Conservation (phyloP, 2,888 invertebrate genomes). For the Dexiosoma caninum region DNA sequence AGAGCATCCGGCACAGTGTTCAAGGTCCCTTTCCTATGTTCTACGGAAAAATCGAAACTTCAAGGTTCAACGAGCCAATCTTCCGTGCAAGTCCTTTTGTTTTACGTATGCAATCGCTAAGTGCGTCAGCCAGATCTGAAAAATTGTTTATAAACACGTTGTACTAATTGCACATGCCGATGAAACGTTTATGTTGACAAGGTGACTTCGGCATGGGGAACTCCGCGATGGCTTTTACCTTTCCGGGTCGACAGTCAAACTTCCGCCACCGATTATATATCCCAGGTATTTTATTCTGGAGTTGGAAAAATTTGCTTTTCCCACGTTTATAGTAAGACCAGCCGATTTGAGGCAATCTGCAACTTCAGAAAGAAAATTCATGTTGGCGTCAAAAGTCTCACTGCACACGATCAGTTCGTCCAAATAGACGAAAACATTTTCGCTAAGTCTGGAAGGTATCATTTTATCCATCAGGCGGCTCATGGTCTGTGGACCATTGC, state of each 20-base stretch:
- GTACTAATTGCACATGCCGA: not conserved
- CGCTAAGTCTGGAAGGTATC: not conserved
- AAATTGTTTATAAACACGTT: not conserved
- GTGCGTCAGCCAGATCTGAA: not conserved
- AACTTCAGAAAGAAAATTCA: not conserved
- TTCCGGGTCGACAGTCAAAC: constrained; percentile 1
- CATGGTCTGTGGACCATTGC: not conserved
- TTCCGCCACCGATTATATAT: not conserved
- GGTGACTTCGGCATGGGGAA: constrained; percentile 1
- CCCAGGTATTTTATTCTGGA: not conserved
- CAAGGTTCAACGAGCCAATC: constrained; percentile 15
- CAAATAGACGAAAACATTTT: not conserved
- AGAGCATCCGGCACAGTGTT: constrained; percentile 1
- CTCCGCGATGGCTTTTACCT: not conserved
- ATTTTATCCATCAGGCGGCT: not conserved
- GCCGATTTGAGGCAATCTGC: not conserved
- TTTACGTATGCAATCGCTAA: not conserved
- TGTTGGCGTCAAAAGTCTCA: not conserved
- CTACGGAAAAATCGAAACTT: constrained; percentile 15
- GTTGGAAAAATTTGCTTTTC: not conserved
- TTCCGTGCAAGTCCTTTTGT: not conserved
- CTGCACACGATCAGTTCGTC: not conserved
- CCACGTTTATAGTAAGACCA: not conserved
- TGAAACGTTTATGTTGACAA: not conserved
- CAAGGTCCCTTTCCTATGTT: constrained; percentile 12